A percentile compares a stretch with the other conserved stretches of the same genome.
phyloP scores from a whole-genome alignment of 2,888 invertebrate species.

The Drosophila anceps region DNA sequence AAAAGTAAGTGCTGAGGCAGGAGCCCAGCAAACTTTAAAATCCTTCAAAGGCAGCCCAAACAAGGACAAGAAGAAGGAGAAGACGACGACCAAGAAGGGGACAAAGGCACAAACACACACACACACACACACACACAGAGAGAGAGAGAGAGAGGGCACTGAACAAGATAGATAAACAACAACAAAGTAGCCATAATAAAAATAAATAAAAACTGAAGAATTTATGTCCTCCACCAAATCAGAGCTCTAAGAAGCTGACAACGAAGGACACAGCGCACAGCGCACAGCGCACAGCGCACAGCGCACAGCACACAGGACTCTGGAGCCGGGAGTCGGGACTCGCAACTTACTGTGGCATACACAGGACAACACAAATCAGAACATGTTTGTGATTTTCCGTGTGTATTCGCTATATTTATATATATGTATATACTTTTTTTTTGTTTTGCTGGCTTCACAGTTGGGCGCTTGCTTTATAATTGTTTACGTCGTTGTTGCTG shows the following conservation, averaged over 20 bases:
- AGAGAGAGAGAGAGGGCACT: neutral
- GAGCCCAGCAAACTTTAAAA: slow-evolving; percentile 45
- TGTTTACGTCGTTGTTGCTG: slow-evolving; percentile 45
- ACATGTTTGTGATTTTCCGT: slow-evolving; percentile 59
- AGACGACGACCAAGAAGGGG: neutral
- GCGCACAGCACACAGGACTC: neutral
- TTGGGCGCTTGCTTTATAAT: slow-evolving; percentile 51
- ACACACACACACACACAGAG: too few species aligned
- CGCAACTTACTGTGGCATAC: neutral
- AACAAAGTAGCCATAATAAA: slow-evolving; percentile 72
- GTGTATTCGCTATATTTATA: neutral
- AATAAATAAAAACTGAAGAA: slow-evolving; percentile 72
- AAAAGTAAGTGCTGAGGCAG: slow-evolving; percentile 23
- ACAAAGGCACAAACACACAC: slow-evolving; percentile 5
- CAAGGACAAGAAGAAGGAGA: neutral
- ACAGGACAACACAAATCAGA: slow-evolving; percentile 43
- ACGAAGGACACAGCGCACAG: slow-evolving; percentile 18
- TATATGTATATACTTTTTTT: neutral
- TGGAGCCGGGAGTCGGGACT: neutral
- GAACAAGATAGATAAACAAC: slow-evolving; percentile 45
- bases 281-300: neutral
- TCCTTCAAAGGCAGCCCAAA: slow-evolving; percentile 15
- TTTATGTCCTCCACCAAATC: slow-evolving; percentile 55
- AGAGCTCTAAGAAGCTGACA: slow-evolving; percentile 36
- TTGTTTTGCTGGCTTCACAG: slow-evolving; percentile 39